Conservation (phyloP, 37 sponge, comb jelly and placozoan genomes). For the Tethya wilhelma region DNA sequence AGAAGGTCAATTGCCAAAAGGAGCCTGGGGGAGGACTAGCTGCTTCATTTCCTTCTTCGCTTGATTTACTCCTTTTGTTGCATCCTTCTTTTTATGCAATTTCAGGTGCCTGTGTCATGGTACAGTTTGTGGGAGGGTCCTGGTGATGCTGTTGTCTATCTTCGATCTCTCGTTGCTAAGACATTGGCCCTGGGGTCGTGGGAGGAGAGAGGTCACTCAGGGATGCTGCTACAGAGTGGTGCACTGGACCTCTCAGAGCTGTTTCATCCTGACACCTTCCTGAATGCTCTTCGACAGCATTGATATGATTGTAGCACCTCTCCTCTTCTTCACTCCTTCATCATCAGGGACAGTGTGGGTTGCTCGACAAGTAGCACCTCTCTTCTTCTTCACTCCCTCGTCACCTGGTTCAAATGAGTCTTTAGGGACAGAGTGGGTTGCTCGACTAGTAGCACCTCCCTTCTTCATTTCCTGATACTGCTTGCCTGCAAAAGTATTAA, state of each 20-base stretch:
- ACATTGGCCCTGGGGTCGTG: conserved; percentile 86
- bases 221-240: conserved; percentile 57
- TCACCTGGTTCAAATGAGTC: too few relatives aligned
- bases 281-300: conserved; percentile 97
- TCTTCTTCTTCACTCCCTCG: too few relatives aligned
- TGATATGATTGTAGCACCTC: too few relatives aligned
- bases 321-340: too few relatives aligned
- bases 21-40: background rate
- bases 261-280: conserved; percentile 91
- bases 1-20: too few relatives aligned
- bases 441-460: too few relatives aligned
- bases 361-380: too few relatives aligned
- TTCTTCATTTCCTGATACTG: too few relatives aligned
- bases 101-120: conserved; percentile 83
- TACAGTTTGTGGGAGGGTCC: conserved; percentile 92
- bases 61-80: background rate
- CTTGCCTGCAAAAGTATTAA: too few relatives aligned
- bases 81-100: background rate
- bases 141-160: conserved; percentile 75
- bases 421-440: too few relatives aligned
- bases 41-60: background rate
- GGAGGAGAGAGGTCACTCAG: conserved; percentile 67
- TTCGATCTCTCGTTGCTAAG: conserved; percentile 86
- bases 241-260: conserved; percentile 91
- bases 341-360: too few relatives aligned